Evolutionary conservation across 2,113 vertebrate species (phyloP).

Genomic region (Seriola rivoliana): DNA sequence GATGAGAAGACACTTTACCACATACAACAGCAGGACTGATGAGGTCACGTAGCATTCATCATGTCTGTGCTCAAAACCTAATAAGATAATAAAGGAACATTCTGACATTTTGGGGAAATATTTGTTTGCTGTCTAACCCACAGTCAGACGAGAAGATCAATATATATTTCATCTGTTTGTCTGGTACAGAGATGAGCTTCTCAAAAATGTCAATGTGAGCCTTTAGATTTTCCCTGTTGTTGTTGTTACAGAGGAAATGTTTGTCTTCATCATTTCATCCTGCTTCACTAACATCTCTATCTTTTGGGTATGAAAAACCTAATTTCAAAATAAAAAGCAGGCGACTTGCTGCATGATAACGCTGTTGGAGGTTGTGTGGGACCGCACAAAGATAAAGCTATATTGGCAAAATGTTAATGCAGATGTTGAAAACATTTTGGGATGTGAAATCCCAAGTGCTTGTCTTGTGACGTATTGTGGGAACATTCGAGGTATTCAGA

Average conservation of each 20-base stretch:
- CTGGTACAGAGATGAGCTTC: background rate
- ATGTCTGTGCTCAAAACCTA: background rate
- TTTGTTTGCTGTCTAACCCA: slow-evolving; percentile 8
- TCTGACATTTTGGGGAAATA: slow-evolving; percentile 21
- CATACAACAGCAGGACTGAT: background rate
- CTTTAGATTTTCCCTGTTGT: slow-evolving; percentile 2
- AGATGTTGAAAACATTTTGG: too few relatives aligned
- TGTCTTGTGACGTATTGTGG: too few relatives aligned
- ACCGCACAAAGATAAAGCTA: too few relatives aligned
- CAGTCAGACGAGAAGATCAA: slow-evolving; percentile 17
- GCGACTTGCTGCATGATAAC: too few relatives aligned
- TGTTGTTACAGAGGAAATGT: background rate
- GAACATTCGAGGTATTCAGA: too few relatives aligned
- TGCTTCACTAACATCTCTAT: background rate
- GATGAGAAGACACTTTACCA: background rate
- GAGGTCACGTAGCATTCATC: background rate
- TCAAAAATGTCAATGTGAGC: background rate
- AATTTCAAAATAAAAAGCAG: too few relatives aligned
- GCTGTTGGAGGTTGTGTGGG: too few relatives aligned
- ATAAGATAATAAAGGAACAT: background rate
- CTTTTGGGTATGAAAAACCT: too few relatives aligned
- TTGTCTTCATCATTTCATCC: background rate
- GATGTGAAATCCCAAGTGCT: too few relatives aligned
- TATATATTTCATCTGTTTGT: slow-evolving; percentile 12
- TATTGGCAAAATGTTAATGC: too few relatives aligned